These are phyloP conservation scores for Drosophila koepferae DNA, from an alignment of 2,888 invertebrate species.

Conservation along the genomic window DNA sequence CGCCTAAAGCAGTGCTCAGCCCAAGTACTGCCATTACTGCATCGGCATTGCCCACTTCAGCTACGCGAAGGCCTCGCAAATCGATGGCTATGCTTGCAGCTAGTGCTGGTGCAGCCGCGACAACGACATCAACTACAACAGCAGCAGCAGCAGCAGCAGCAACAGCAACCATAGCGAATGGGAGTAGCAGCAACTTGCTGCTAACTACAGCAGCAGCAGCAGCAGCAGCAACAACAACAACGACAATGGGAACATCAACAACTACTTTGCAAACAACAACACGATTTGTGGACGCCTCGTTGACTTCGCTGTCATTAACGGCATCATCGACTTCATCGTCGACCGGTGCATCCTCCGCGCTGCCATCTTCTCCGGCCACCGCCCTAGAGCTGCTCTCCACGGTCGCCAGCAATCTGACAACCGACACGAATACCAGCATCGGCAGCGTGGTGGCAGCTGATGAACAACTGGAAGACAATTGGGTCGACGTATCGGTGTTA, in stretches of 20 bases:
- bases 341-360: slow-evolving; percentile 28
- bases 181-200: slow-evolving; percentile 35
- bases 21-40: slow-evolving; percentile 40
- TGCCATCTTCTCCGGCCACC: slow-evolving; percentile 39
- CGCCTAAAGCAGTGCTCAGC: slow-evolving; percentile 39
- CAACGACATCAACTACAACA: slow-evolving; percentile 41
- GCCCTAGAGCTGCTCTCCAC: slow-evolving; percentile 60
- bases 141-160: slow-evolving; percentile 26
- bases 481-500: slow-evolving; percentile 87
- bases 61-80: slow-evolving; percentile 58
- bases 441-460: slow-evolving; percentile 39
- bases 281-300: slow-evolving; percentile 75
- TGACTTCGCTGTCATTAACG: slow-evolving; percentile 73
- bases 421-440: slow-evolving; percentile 53
- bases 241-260: slow-evolving; percentile 35
- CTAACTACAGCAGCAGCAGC: slow-evolving; percentile 41
- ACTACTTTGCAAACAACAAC: slow-evolving; percentile 50
- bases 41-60: slow-evolving; percentile 27
- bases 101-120: slow-evolving; percentile 53
- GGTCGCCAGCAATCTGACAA: slow-evolving; percentile 60
- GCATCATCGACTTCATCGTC: slow-evolving; percentile 50
- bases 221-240: slow-evolving; percentile 19
- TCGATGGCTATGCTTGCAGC: slow-evolving; percentile 68
- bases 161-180: slow-evolving; percentile 29
- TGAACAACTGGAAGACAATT: slow-evolving; percentile 78